Percentiles rank a stretch among this genome's conserved stretches.
Evolutionary conservation across 2,888 invertebrate species (phyloP).

Genomic region (Amitus sp.): DNA sequence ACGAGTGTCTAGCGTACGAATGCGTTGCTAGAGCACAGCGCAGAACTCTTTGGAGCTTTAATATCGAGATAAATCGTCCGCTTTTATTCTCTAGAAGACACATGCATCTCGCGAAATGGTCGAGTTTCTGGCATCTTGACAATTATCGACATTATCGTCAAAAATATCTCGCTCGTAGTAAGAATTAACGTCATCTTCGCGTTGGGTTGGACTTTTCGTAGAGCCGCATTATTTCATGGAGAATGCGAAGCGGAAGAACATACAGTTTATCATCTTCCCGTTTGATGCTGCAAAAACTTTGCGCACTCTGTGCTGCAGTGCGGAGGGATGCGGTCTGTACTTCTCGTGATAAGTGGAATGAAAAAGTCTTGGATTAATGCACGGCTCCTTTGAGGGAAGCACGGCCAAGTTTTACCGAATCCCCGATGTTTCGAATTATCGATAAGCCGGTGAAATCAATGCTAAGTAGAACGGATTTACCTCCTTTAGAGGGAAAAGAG

Average conservation of each 20-base stretch:
- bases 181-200: background rate
- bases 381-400: conserved; percentile 16
- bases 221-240: too few species aligned
- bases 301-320: conserved; percentile 38
- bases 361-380: conserved; percentile 26
- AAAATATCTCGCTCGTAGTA: background rate
- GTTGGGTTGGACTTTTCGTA: too few species aligned
- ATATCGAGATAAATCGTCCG: background rate
- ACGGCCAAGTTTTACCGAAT: conserved; percentile 21
- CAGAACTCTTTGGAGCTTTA: background rate
- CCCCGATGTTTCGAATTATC: conserved; percentile 18
- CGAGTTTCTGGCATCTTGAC: conserved; percentile 1
- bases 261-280: conserved; percentile 25
- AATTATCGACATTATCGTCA: conserved; percentile 1
- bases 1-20: conserved; percentile 6
- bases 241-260: conserved; percentile 10
- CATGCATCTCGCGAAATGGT: background rate
- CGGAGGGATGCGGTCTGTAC: conserved; percentile 27
- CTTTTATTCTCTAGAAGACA: background rate
- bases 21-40: background rate
- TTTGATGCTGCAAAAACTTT: conserved; percentile 30
- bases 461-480: too few species aligned
- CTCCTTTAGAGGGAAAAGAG: too few species aligned
- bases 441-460: conserved; percentile 18
- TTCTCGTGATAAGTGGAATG: conserved; percentile 15